Evolutionary conservation across 64 coral and sea anemone species (phyloP), one percentile per base, ranked within the genome.

Genomic region (Montipora capricornis): DNA sequence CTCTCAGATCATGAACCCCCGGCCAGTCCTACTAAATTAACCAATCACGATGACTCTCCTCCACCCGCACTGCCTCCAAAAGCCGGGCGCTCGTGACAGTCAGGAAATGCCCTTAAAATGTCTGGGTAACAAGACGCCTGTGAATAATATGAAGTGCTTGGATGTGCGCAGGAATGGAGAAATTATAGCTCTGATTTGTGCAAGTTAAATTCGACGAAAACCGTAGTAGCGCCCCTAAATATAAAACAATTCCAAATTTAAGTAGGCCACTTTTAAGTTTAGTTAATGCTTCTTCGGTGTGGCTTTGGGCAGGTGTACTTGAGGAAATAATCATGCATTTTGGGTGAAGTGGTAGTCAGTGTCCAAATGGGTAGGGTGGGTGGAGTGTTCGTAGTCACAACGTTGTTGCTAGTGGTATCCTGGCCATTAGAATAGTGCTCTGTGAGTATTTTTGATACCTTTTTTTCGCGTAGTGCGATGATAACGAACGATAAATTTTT

Each of bases 41-140:
- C 60, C 73, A 81, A 90, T 81, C 79, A 93, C 15, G 88, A 84
- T 19, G 90, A 96, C 60, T 37, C 76, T 82, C 73, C 75, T 48
- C 95, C 98, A 5, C 98, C 95, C 17, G 93, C 93, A 44, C 75
- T 94, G 8, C 98, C 98, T 17, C 95, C 98, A 19, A 98, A 97
- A 80, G 73, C 78, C 13, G 79, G 82, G 48, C 91, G 83, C 49
- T 95, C 89, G 29, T 98, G 79, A 89, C 62, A 86, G 10, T 86
- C 17, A 12, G 16, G 58, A 82, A 16, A 86, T 84, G 44, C n/a
- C 66, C 45, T 73, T 13, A 86, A 46, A 15, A 5, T 15, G 15
- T 37, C 6, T 71, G 45, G 59, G 81, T 84, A 29, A 84, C 81
- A 84, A 22, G 58, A 16, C 81, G 20, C 67, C 20, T 7, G 13